These are phyloP conservation scores for Willisornis vidua DNA, from an alignment of 2,113 vertebrate species.

Conservation along the genomic window DNA sequence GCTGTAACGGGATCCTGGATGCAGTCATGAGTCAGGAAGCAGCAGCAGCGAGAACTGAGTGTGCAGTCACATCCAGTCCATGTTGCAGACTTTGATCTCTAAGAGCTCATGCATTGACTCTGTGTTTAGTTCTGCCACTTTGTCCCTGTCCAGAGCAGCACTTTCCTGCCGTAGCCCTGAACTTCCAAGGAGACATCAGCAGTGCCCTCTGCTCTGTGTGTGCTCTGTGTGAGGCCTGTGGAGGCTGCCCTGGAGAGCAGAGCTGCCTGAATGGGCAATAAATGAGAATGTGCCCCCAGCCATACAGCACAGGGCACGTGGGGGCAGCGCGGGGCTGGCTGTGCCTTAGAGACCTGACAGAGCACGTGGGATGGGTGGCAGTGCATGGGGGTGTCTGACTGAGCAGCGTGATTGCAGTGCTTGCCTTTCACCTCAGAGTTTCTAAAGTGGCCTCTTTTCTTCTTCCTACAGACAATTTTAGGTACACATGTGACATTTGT, in stretches of 20 bases:
- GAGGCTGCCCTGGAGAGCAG: neutral
- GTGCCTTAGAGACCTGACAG: neutral
- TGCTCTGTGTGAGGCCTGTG: neutral
- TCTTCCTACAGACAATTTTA: conserved; percentile 87
- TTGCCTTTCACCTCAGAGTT: neutral
- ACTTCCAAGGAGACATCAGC: neutral
- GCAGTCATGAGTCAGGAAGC: neutral
- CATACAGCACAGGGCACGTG: fast-evolving
- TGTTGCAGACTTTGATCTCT: neutral
- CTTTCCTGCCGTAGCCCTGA: neutral
- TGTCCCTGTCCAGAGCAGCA: neutral
- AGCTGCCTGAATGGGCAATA: neutral
- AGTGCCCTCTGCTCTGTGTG: neutral
- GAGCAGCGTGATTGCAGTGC: neutral
- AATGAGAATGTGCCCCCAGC: neutral
- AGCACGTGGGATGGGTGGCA: neutral
- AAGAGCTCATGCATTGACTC: neutral
- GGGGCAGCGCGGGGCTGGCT: neutral
- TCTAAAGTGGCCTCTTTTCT: conserved; percentile 26
- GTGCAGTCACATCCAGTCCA: neutral
- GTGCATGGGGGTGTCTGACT: neutral
- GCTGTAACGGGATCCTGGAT: fast-evolving
- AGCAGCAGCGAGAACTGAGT: neutral
- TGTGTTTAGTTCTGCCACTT: neutral
- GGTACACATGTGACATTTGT: conserved; percentile 97